phyloP scores from a whole-genome alignment of 2,888 invertebrate genomes.

The Spodoptera picta region DNA sequence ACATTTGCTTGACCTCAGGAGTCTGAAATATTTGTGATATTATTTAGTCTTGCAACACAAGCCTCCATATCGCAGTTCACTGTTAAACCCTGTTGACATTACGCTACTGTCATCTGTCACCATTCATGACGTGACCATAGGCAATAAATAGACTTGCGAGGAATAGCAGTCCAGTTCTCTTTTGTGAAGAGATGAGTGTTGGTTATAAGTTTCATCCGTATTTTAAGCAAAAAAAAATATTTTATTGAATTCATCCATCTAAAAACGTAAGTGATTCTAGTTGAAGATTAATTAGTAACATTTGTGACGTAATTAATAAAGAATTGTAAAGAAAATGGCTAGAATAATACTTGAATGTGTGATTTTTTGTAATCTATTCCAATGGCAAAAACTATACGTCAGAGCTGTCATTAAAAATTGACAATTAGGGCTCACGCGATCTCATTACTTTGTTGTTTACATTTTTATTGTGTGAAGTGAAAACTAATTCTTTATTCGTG shows the following conservation, averaged over 20 bases:
- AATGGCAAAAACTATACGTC: constrained; percentile 51
- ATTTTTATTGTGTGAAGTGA: constrained; percentile 6
- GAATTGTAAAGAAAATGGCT: background rate
- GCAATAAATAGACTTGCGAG: constrained; percentile 13
- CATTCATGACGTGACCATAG: constrained; percentile 23
- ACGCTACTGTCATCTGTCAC: background rate
- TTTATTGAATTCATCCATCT: constrained; percentile 16
- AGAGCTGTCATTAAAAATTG: constrained; percentile 52
- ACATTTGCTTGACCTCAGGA: too few relatives aligned
- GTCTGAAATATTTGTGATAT: background rate
- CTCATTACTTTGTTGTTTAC: constrained; percentile 32
- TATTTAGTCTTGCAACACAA: constrained; percentile 13
- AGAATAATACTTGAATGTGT: constrained; percentile 14
- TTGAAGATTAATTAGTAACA: background rate
- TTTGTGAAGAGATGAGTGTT: constrained; percentile 13
- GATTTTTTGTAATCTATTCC: constrained; percentile 52
- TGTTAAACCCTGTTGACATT: background rate
- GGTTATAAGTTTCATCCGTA: constrained; percentile 13
- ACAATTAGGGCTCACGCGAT: constrained; percentile 35
- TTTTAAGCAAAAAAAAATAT: constrained; percentile 1
- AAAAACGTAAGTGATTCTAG: constrained; percentile 15
- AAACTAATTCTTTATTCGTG: constrained; percentile 16
- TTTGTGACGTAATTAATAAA: background rate
- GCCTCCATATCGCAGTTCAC: too few relatives aligned
- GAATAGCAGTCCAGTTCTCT: constrained; percentile 14